Evolutionary conservation across 30 jellyfish, hydroid and myxozoan species (phyloP).

Genomic region (Aurelia coerulea): DNA sequence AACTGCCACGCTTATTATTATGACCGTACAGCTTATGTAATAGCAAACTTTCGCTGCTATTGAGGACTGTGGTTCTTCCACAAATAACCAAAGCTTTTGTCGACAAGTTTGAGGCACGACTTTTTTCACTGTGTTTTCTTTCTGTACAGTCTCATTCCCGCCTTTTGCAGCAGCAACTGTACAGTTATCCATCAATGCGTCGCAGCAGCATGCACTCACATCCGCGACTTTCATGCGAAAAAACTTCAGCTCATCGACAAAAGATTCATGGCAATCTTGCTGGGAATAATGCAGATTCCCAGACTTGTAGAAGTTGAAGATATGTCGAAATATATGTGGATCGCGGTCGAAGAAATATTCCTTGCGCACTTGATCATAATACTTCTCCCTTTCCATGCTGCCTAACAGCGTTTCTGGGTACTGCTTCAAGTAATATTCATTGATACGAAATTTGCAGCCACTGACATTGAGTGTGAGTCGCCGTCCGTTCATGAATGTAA

Average conservation of each 20-base stretch:
- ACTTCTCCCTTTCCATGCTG: slow-evolving; percentile 67
- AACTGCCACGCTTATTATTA: slow-evolving; percentile 80
- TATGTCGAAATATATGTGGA: slow-evolving; percentile 90
- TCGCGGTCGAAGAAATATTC: slow-evolving; percentile 98
- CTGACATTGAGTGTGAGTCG: slow-evolving; percentile 86
- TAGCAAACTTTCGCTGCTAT: slow-evolving; percentile 76
- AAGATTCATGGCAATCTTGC: slow-evolving; percentile 94
- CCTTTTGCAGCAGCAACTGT: slow-evolving; percentile 31
- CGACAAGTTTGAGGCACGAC: slow-evolving; percentile 66
- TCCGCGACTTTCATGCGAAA: slow-evolving; percentile 77
- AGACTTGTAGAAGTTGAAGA: slow-evolving; percentile 88
- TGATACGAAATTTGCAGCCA: slow-evolving; percentile 88
- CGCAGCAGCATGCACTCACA: slow-evolving; percentile 94
- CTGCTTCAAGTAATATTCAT: slow-evolving; percentile 81
- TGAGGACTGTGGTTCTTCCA: slow-evolving; percentile 88
- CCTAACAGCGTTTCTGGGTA: slow-evolving; percentile 97
- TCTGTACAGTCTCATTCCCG: neutral
- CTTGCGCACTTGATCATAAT: slow-evolving; percentile 72
- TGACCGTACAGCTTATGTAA: slow-evolving; percentile 88
- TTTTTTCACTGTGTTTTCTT: slow-evolving; percentile 10
- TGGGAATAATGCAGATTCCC: slow-evolving; percentile 88
- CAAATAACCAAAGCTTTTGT: slow-evolving; percentile 71
- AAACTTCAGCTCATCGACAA: slow-evolving; percentile 86
- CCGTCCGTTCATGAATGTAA: slow-evolving; percentile 75
- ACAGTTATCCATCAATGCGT: slow-evolving; percentile 73